Conservation (phyloP, 2,888 invertebrate genomes). For the Acrobeloides nanus region DNA sequence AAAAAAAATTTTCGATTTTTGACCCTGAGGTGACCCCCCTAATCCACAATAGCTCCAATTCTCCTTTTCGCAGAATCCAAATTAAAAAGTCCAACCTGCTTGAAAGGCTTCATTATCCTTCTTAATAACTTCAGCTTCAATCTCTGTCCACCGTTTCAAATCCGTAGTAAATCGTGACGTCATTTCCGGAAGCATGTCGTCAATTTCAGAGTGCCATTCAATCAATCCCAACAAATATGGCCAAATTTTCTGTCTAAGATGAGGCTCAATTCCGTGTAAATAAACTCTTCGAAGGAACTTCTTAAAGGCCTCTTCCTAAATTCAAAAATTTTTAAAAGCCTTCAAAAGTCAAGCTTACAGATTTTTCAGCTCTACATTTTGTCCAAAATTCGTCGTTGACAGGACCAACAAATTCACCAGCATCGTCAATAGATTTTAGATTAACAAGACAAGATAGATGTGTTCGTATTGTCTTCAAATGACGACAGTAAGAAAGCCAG, state of each 20-base stretch:
- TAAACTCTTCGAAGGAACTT: constrained; percentile 78
- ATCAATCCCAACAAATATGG: constrained; percentile 48
- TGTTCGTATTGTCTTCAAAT: constrained; percentile 76
- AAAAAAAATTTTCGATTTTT: too few relatives aligned
- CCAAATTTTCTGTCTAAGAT: constrained; percentile 33
- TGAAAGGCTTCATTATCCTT: constrained; percentile 61
- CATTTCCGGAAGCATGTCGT: constrained; percentile 27
- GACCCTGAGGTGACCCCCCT: too few relatives aligned
- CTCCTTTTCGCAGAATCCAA: too few relatives aligned
- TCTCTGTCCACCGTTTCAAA: constrained; percentile 89
- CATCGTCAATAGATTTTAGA: constrained; percentile 18
- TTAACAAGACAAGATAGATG: constrained; percentile 82
- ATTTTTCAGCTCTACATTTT: constrained; percentile 29
- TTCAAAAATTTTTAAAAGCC: constrained; percentile 2
- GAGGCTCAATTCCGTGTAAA: constrained; percentile 72
- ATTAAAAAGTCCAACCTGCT: constrained; percentile 24
- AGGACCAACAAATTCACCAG: constrained; percentile 21
- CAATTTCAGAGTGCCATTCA: constrained; percentile 39
- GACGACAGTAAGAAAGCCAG: constrained; percentile 74
- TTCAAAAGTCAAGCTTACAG: constrained; percentile 11
- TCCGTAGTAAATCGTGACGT: constrained; percentile 31
- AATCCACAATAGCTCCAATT: too few relatives aligned
- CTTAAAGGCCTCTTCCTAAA: constrained; percentile 55
- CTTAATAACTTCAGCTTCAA: constrained; percentile 81
- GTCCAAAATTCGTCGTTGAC: constrained; percentile 46